These are phyloP conservation scores for Elysia chlorotica DNA, from an alignment of 1,140 invertebrate species.

Conservation along the genomic window DNA sequence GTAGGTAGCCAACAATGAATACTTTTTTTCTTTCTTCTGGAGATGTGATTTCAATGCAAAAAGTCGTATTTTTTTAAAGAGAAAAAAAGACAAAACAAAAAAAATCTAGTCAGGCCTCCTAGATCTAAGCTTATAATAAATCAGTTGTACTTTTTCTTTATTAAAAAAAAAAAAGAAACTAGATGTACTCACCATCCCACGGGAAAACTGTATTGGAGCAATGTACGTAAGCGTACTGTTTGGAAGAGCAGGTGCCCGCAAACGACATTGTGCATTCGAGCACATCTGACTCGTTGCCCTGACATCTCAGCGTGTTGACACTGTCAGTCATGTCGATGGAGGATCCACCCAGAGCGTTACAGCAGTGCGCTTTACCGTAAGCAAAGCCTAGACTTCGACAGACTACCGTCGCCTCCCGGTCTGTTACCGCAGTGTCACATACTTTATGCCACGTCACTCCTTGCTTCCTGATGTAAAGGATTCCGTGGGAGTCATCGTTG, in stretches of 20 bases:
- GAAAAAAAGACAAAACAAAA: too few relatives aligned
- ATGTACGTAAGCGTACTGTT: slow-evolving; percentile 37
- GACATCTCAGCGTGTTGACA: too few relatives aligned
- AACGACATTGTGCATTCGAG: slow-evolving; percentile 67
- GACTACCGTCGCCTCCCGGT: slow-evolving; percentile 67
- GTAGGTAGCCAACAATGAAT: too few relatives aligned
- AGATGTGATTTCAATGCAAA: too few relatives aligned
- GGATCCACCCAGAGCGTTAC: slow-evolving; percentile 37
- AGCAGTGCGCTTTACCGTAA: slow-evolving; percentile 43
- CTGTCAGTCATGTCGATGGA: too few relatives aligned
- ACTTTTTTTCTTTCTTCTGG: too few relatives aligned
- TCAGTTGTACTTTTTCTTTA: too few relatives aligned
- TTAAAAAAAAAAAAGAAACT: too few relatives aligned
- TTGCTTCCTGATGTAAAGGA: slow-evolving; percentile 24
- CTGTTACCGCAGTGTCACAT: slow-evolving; percentile 42
- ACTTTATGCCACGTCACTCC: slow-evolving; percentile 29
- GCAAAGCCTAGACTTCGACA: slow-evolving; percentile 72
- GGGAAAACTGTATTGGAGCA: slow-evolving; percentile 30
- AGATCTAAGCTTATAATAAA: too few relatives aligned
- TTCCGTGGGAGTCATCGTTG: not conserved
- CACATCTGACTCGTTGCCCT: slow-evolving; percentile 61
- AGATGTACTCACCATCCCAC: slow-evolving; percentile 6
- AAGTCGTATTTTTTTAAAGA: too few relatives aligned
- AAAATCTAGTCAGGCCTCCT: too few relatives aligned
- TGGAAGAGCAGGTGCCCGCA: not conserved